A percentile compares a stretch with the other conserved stretches of the same genome.
Evolutionary conservation across 2,797 vertebrate genomes (phyloP).

Genomic region (Limosa lapponica): DNA sequence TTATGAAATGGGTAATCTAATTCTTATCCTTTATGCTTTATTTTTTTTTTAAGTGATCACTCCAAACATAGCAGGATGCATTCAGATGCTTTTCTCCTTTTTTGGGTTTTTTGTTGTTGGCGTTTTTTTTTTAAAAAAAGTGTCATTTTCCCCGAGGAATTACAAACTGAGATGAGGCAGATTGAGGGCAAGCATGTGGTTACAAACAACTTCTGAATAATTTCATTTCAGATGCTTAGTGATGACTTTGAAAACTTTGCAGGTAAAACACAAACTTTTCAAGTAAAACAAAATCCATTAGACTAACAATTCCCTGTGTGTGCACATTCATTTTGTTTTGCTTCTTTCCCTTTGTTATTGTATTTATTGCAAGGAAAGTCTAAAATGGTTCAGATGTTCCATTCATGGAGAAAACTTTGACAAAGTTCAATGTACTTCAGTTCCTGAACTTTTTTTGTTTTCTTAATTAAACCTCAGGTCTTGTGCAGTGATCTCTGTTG

Average conservation of each 20-base stretch:
- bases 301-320: not conserved
- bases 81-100: conserved; percentile 26
- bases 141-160: conserved; percentile 36
- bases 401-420: not conserved
- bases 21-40: not conserved
- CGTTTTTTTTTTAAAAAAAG: not conserved
- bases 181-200: conserved; percentile 35
- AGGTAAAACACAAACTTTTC: conserved; percentile 42
- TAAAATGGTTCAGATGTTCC: not conserved
- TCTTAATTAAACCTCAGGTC: not conserved
- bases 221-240: conserved; percentile 12
- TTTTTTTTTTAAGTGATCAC: not conserved
- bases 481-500: not conserved
- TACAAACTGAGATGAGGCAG: conserved; percentile 37
- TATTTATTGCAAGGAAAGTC: not conserved
- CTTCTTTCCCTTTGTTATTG: not conserved
- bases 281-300: not conserved
- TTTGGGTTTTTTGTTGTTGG: not conserved
- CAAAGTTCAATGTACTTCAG: not conserved
- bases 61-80: not conserved
- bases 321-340: not conserved
- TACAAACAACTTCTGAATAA: conserved; percentile 36
- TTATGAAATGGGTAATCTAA: conserved; percentile 6
- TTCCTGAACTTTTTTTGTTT: not conserved
- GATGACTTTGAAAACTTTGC: conserved; percentile 64